Evolutionary conservation across 1,140 invertebrate species (phyloP), one percentile per base, ranked within the genome.

Genomic region (Drosophila grimshawi): DNA sequence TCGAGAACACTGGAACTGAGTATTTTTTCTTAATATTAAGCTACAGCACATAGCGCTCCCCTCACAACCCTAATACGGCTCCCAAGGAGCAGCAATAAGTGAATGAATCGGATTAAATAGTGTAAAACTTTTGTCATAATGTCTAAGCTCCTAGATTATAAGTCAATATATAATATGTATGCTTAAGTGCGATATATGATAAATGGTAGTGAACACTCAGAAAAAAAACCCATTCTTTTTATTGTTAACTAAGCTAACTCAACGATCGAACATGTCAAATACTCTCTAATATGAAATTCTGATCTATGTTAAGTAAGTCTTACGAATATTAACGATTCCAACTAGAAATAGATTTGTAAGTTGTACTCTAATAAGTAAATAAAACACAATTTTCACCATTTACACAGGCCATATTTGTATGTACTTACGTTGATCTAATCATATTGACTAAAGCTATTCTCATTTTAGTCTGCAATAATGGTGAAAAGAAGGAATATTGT

Each of bases 1-100:
- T 78, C 82, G 82, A 86, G 81, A 86, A 78, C 81, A 86, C 80
- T 83, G 80, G 83, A 88, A 88, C 83, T 88, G 83, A 88, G 83
- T 89, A 88, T 88, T 88, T 88, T 86, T 88, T 88, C 67, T 41
- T 75, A 89, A 73, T 79, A 66, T 85, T 86, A 85, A 86, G 81
- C 48, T 33, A 60, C 66, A 75, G 72, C 66, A 70, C 66, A 70
- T 45, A 75, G 72, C 66, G 73, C 64, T 73, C 70, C 64, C 49
- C 56, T 29, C 52, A 57, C 8, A 52, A 5, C 46, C 63, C 64
- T 62, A 65, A 66, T 88, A 89, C 85, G 55, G 85, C 85, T 88
- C 85, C 85, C 85, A 88, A 88, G 85, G 85, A 88, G 85, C 78
- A 88, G 82, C 76, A 86, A 77, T 86, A 86, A 86, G 67, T 78